Conservation (phyloP, 2,888 invertebrate species). For the Rhaphigaster nebulosa region DNA sequence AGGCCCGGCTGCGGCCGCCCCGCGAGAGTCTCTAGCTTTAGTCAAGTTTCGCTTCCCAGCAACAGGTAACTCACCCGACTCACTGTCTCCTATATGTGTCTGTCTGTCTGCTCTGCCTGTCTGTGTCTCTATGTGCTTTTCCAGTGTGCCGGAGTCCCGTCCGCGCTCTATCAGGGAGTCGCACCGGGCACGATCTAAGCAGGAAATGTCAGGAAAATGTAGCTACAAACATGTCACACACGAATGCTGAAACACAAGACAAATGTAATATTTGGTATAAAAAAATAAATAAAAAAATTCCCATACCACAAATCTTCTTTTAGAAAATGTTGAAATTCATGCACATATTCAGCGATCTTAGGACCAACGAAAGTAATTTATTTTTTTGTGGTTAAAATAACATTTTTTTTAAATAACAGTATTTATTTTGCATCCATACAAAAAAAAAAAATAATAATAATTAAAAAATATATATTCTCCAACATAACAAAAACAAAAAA, state of each 20-base stretch:
- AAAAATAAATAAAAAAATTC: too few relatives aligned
- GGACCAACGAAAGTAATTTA: too few relatives aligned
- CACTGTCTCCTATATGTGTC: not conserved
- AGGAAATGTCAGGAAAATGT: not conserved
- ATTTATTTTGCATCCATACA: too few relatives aligned
- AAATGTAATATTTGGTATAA: not conserved
- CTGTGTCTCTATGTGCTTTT: not conserved
- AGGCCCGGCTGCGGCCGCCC: conserved; percentile 32
- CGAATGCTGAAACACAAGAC: not conserved
- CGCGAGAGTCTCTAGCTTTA: not conserved
- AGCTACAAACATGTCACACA: not conserved
- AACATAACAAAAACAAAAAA: too few relatives aligned
- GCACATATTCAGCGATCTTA: too few relatives aligned
- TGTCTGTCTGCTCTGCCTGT: conserved; percentile 1
- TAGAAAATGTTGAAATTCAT: too few relatives aligned
- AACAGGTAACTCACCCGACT: not conserved
- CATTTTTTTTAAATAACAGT: too few relatives aligned
- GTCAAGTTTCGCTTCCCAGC: not conserved
- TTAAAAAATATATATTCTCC: too few relatives aligned
- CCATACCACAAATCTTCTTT: too few relatives aligned
- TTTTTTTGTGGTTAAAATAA: too few relatives aligned
- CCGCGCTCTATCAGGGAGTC: not conserved
- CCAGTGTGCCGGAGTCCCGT: not conserved
- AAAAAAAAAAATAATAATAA: too few relatives aligned
- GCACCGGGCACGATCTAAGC: not conserved